phyloP scores from a whole-genome alignment of 2,113 vertebrate genomes.

The Neofelis nebulosa region DNA sequence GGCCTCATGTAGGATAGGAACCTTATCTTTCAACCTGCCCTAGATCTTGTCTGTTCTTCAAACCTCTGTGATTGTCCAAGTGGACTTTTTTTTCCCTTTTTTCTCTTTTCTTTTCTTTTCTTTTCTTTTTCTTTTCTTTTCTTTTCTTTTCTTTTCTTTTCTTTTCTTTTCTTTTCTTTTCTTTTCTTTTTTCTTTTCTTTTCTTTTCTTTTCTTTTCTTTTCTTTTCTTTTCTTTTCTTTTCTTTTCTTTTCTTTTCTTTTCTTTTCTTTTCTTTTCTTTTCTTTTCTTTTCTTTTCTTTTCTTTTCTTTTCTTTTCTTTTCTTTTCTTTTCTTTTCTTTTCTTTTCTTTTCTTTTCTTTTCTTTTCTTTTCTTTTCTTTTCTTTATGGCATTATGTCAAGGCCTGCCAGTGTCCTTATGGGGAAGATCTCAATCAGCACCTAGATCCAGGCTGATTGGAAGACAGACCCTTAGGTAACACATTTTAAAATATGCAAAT shows the following conservation, averaged over 20 bases:
- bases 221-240: rapidly evolving
- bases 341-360: no score
- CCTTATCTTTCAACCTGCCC: not conserved
- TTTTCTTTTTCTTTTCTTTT: no score
- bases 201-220: no score
- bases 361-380: rapidly evolving
- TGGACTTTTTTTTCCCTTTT: not conserved
- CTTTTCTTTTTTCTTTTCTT: not conserved
- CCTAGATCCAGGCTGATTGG: not conserved
- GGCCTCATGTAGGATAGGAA: not conserved
- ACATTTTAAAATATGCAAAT: not conserved
- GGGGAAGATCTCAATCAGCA: not conserved
- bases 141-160: not conserved
- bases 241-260: not conserved
- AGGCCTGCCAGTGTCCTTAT: not conserved
- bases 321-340: not conserved
- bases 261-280: rapidly evolving
- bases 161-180: no score
- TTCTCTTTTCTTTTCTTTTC: no score
- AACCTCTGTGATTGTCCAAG: not conserved
- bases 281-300: not conserved
- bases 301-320: rapidly evolving
- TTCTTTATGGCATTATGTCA: not conserved
- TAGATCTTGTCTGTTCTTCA: not conserved
- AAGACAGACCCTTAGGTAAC: not conserved